Percentiles rank a stretch among this genome's conserved stretches.
phyloP scores from a whole-genome alignment of 1,140 invertebrate species.

The Temnothorax nylanderi region DNA sequence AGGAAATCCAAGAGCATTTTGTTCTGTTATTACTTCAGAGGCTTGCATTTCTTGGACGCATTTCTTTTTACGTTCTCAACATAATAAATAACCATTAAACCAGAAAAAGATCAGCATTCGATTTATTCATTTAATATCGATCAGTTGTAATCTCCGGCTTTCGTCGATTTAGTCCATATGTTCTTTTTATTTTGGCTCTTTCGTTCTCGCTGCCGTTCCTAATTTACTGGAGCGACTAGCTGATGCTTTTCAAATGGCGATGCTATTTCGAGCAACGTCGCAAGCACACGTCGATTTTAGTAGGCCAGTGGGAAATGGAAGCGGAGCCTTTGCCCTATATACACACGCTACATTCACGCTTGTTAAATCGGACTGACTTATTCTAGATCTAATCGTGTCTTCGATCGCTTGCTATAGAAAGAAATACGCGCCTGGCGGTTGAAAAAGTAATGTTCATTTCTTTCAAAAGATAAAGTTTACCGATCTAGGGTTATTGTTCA shows the following conservation, averaged over 20 bases:
- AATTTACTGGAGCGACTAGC: constrained; percentile 18
- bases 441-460: not conserved
- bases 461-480: not conserved
- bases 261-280: constrained; percentile 61
- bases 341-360: constrained; percentile 17
- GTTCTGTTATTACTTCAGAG: not conserved
- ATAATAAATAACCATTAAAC: constrained; percentile 11
- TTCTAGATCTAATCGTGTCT: constrained; percentile 6
- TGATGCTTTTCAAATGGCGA: constrained; percentile 26
- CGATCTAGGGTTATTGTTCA: not conserved
- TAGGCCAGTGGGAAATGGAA: constrained; percentile 70
- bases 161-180: not conserved
- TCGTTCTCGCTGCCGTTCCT: not conserved
- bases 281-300: constrained; percentile 50
- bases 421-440: not conserved
- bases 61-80: not conserved
- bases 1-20: not conserved
- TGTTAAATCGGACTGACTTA: constrained; percentile 30
- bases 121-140: constrained; percentile 31
- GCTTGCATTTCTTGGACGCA: not conserved
- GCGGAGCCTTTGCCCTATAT: constrained; percentile 61
- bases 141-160: constrained; percentile 7
- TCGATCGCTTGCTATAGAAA: not conserved
- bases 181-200: not conserved
- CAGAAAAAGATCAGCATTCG: constrained; percentile 5